phyloP scores from a whole-genome alignment of 2,888 invertebrate species.

The Erpobdella octoculata region DNA sequence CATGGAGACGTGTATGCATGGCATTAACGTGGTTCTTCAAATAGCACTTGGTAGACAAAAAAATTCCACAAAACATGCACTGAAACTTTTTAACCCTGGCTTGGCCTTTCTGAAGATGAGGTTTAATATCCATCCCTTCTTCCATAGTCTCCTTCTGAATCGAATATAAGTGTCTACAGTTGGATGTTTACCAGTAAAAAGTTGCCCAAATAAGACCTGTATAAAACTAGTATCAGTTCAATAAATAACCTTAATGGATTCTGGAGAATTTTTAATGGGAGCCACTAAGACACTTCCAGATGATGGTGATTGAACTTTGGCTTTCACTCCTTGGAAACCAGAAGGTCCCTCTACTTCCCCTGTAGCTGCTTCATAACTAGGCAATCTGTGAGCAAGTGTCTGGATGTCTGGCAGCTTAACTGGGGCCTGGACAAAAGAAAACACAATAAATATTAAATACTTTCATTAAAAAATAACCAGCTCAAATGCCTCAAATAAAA shows the following conservation, averaged over 20 bases:
- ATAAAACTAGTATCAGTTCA: too few relatives aligned
- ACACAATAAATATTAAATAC: neutral
- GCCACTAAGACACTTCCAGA: neutral
- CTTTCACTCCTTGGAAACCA: neutral
- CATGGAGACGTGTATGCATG: conserved; percentile 37
- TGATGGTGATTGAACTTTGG: conserved; percentile 9
- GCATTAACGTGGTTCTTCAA: conserved; percentile 39
- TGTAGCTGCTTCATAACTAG: conserved; percentile 22
- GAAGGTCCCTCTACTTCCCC: neutral
- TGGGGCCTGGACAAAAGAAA: conserved; percentile 5
- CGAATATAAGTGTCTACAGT: neutral
- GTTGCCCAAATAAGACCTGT: too few relatives aligned
- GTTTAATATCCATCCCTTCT: neutral
- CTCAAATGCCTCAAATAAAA: conserved; percentile 1
- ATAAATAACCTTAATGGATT: neutral
- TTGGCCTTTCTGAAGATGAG: neutral
- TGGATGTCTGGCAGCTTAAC: conserved; percentile 33
- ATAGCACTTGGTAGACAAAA: conserved; percentile 38
- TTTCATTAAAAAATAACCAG: too few relatives aligned
- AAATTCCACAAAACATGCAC: conserved; percentile 39
- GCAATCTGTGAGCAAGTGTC: conserved; percentile 29
- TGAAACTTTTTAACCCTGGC: conserved; percentile 36
- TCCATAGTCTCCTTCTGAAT: neutral
- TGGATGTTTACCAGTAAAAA: neutral
- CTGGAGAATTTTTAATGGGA: neutral